Evolutionary conservation across 2,888 invertebrate genomes (phyloP).

Genomic region (Heliconius ismenius): DNA sequence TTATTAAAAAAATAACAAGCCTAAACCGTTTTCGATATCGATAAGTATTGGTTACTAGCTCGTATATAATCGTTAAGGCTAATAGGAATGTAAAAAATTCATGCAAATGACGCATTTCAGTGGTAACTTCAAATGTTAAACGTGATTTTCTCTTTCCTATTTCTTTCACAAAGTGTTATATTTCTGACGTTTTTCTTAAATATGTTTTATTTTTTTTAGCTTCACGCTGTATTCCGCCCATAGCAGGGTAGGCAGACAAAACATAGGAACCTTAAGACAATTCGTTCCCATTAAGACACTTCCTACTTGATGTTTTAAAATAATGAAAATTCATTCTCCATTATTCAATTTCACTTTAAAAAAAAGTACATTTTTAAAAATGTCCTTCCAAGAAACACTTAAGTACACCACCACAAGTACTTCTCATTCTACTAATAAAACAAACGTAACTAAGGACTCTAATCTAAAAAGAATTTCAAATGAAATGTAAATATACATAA

Average conservation of each 20-base stretch:
- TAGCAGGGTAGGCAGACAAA: not conserved
- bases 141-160: not conserved
- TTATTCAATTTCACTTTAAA: too few relatives aligned
- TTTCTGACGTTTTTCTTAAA: not conserved
- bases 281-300: too few relatives aligned
- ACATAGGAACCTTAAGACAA: too few relatives aligned
- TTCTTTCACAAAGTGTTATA: not conserved
- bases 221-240: not conserved
- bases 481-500: not conserved
- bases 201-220: not conserved
- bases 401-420: not conserved
- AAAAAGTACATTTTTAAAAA: too few relatives aligned
- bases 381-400: not conserved
- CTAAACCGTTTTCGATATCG: not conserved
- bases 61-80: not conserved
- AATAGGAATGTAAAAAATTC: not conserved
- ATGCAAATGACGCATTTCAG: constrained; percentile 9
- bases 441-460: not conserved
- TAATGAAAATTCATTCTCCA: too few relatives aligned
- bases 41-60: not conserved
- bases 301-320: too few relatives aligned
- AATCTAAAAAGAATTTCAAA: constrained; percentile 2
- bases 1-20: not conserved
- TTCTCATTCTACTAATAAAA: not conserved
- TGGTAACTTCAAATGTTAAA: not conserved